These are phyloP conservation scores for Dinocampus coccinellae DNA, from an alignment of 2,888 invertebrate genomes.

Conservation along the genomic window DNA sequence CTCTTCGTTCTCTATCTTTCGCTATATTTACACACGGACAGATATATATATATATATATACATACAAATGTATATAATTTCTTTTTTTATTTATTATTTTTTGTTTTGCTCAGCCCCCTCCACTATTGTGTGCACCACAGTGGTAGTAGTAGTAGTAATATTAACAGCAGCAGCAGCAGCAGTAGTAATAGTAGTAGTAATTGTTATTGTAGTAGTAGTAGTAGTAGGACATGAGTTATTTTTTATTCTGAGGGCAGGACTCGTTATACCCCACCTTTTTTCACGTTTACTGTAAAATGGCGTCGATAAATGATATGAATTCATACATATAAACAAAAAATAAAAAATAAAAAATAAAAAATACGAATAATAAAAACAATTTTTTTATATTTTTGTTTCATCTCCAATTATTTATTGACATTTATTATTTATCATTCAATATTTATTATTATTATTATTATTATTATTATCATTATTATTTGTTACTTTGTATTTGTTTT, in stretches of 20 bases:
- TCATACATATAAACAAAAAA: not conserved
- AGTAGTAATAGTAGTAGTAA: no score
- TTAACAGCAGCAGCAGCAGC: no score
- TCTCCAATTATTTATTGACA: no score
- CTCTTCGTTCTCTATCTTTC: conserved; percentile 1
- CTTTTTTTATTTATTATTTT: conserved; percentile 13
- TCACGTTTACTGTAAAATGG: conserved; percentile 5
- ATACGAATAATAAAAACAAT: not conserved
- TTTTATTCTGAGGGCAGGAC: conserved; percentile 6
- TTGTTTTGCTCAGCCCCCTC: not conserved
- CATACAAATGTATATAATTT: conserved; percentile 15
- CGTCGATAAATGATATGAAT: not conserved
- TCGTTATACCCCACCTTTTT: conserved; percentile 10
- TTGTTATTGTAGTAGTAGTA: no score
- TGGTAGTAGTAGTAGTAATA: no score
- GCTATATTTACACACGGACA: not conserved
- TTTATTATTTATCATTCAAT: no score
- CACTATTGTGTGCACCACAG: conserved; percentile 8
- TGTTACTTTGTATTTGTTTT: not conserved
- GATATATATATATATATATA: conserved; percentile 7
- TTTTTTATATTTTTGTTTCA: no score
- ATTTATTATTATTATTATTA: no score
- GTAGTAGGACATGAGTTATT: not conserved
- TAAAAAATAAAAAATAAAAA: not conserved
- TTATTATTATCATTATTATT: not conserved